phyloP scores from a whole-genome alignment of 2,888 invertebrate genomes.

The Apoda limacodes region DNA sequence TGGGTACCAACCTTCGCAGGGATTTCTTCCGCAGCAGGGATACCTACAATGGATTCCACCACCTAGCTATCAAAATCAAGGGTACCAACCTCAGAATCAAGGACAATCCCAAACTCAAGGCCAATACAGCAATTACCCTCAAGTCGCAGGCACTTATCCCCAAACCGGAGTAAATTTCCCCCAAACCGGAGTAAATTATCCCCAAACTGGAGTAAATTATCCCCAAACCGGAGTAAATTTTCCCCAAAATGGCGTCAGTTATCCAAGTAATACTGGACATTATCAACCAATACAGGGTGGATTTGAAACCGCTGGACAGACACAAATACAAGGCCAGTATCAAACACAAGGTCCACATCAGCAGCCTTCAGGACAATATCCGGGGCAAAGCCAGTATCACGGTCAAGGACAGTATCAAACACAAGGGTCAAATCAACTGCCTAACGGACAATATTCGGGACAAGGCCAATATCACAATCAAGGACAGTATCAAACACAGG shows the following conservation, averaged over 20 bases:
- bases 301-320: constrained; percentile 11
- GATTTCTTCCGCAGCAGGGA: constrained; percentile 25
- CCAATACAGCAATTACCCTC: constrained; percentile 23
- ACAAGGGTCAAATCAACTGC: constrained; percentile 6
- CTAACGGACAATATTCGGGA: constrained; percentile 12
- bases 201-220: constrained; percentile 17
- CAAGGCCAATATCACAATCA: constrained; percentile 14
- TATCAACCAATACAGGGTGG: constrained; percentile 2
- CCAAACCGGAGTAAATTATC: constrained; percentile 20
- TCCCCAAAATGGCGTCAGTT: constrained; percentile 14
- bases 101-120: constrained; percentile 26
- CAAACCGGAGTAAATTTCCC: constrained; percentile 16
- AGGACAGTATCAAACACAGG: constrained; percentile 20
- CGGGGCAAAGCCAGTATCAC: constrained; percentile 19
- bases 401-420: constrained; percentile 17
- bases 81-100: constrained; percentile 26
- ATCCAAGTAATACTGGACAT: constrained; percentile 9
- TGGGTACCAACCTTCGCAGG: constrained; percentile 16
- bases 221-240: constrained; percentile 14
- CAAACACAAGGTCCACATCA: constrained; percentile 19
- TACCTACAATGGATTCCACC: constrained; percentile 28
- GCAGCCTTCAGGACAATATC: too few species aligned
- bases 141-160: constrained; percentile 16
- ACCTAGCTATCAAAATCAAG: constrained; percentile 26
- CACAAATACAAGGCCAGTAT: constrained; percentile 20